Evolutionary conservation across 2,888 invertebrate species (phyloP), one percentile per base, ranked within the genome.

Genomic region (Agelastica alni): DNA sequence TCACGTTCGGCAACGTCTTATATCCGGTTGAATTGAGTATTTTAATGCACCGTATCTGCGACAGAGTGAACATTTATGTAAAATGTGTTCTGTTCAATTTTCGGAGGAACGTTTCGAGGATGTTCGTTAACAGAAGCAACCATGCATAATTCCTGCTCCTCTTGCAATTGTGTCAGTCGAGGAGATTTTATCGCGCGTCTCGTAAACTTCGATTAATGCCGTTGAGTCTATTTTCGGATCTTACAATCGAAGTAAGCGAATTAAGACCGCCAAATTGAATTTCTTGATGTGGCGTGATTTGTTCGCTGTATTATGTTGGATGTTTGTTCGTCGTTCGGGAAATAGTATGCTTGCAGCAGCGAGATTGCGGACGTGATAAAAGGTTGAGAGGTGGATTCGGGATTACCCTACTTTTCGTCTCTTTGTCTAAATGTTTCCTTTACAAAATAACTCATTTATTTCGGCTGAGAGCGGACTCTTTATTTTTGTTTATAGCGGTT

Each of bases 131-230:
- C 43, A 53, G 36, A 37, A 22, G 42, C 48, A 47, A 22, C 37
- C 43, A 43, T 43, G 53, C 48, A 53, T 48, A 53, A 48, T 48
- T 53, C 53, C 53, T 48, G 53, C 43, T 46, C 43, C 42, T 43
- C 16, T 53, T 48, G 47, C 36, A 48, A 53, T 47, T 53, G 48
- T 53, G 53, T 53, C 48, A 48, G 43, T 18, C 41, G 17, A 20
- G 36, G 28, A 47, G 53, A 53, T 53, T 43, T 53, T 53, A 53
- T 53, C 53, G 43, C 53, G 43, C 31, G 36, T 53, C 53, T 48
- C 42, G 53, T 43, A 48, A 53, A 53, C 53, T 53, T 48, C 53
- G 48, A 53, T 48, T 53, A 48, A 53, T 53, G 41, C 53, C 48
- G 43, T 43, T n/a, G n/a, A 47, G 43, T 53, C 53, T 48, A 53